Percentiles rank a stretch among this genome's conserved stretches.
Evolutionary conservation across 1,140 invertebrate genomes (phyloP).

Genomic region (Vanessa tameamea): DNA sequence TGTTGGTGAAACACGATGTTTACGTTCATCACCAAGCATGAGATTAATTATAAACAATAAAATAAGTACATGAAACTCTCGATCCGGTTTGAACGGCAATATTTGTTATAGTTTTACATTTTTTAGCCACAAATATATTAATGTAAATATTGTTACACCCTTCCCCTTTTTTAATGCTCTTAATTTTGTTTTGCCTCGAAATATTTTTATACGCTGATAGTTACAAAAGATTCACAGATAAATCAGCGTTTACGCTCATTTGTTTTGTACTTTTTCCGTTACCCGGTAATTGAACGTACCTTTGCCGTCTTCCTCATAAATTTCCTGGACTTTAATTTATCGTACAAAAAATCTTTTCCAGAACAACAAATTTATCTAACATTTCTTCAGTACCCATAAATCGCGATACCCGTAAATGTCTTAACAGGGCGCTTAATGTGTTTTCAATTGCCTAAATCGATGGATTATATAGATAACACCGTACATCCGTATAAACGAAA

Average conservation of each 20-base stretch:
- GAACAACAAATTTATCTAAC: constrained; percentile 5
- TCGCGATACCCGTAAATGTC: constrained; percentile 55
- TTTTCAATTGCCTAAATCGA: constrained; percentile 62
- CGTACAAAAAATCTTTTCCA: constrained; percentile 1
- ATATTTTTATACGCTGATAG: not conserved
- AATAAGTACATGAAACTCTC: no score
- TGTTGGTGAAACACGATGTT: no score
- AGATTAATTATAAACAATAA: no score
- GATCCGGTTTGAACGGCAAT: no score
- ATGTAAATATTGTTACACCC: no score
- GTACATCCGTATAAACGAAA: not conserved
- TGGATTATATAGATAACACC: constrained; percentile 57
- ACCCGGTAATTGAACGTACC: not conserved
- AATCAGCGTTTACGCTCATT: not conserved
- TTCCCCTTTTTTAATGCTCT: no score
- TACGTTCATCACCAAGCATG: no score
- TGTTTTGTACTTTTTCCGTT: not conserved
- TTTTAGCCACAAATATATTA: no score
- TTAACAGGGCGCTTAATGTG: constrained; percentile 56
- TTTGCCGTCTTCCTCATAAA: constrained; percentile 1
- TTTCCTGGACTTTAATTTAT: not conserved
- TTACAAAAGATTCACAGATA: not conserved
- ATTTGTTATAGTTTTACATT: no score
- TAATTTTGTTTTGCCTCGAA: no score
- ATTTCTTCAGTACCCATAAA: constrained; percentile 47